Evolutionary conservation across 1,140 invertebrate species (phyloP).

Genomic region (Apis dorsata): DNA sequence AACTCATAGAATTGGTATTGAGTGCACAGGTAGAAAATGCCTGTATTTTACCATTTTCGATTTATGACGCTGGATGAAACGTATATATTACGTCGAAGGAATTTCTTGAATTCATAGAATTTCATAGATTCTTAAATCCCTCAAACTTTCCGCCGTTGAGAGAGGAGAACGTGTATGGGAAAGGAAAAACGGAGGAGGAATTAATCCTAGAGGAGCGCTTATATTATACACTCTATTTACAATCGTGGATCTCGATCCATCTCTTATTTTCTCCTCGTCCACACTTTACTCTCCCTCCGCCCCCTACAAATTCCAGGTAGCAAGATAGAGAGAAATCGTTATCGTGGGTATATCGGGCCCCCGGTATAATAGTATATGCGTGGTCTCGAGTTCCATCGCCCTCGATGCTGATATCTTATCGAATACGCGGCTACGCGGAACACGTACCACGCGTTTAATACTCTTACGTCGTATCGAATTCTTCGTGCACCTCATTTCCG

Average conservation of each 20-base stretch:
- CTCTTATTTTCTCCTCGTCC: not conserved
- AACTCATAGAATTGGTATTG: no score
- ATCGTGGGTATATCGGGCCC: slow-evolving; percentile 40
- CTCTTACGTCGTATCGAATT: slow-evolving; percentile 20
- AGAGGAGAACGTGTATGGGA: no score
- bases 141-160: no score
- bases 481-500: not conserved
- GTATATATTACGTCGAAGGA: no score
- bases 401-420: slow-evolving; percentile 52
- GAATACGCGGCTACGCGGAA: slow-evolving; percentile 37
- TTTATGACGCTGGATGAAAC: no score
- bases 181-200: no score
- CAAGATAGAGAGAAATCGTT: slow-evolving; percentile 47
- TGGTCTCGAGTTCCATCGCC: slow-evolving; percentile 45
- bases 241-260: slow-evolving; percentile 10
- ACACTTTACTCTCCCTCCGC: not conserved
- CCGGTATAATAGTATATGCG: not conserved
- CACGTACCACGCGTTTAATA: slow-evolving; percentile 28
- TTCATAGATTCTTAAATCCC: no score
- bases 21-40: no score
- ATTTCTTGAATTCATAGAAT: no score
- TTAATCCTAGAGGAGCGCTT: no score
- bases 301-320: slow-evolving; percentile 28
- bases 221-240: not conserved
- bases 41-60: no score